Conservation (phyloP, 2,113 vertebrate species). For the Sterna hirundo region DNA sequence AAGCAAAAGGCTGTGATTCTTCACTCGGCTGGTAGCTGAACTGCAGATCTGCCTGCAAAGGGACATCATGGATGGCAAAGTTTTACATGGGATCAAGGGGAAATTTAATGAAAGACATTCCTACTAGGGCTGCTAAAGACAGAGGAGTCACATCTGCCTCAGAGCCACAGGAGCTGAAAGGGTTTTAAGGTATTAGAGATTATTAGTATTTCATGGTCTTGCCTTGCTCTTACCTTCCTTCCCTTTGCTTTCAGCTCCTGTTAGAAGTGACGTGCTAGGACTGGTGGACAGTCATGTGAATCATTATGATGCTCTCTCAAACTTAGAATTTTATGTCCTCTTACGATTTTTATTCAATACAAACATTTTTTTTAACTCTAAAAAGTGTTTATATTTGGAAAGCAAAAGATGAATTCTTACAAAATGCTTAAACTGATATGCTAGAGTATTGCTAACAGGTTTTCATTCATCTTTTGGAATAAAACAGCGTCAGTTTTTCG, state of each 20-base stretch:
- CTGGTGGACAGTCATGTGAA: fast-evolving
- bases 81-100: neutral
- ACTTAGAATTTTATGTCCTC: neutral
- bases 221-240: neutral
- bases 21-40: fast-evolving
- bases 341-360: neutral
- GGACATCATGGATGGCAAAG: fast-evolving
- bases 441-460: neutral
- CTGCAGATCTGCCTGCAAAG: neutral
- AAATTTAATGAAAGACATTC: neutral
- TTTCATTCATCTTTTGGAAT: neutral
- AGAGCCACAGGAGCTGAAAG: neutral
- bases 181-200: neutral
- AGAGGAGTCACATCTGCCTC: neutral
- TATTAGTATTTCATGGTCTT: neutral
- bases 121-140: neutral
- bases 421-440: neutral
- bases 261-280: neutral
- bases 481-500: neutral
- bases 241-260: neutral
- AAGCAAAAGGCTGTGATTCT: neutral
- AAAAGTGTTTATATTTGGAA: neutral
- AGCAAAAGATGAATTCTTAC: neutral
- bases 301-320: neutral
- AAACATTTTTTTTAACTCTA: neutral